These are phyloP conservation scores for Drosophila willistoni DNA, from an alignment of 1,140 invertebrate species.

Conservation along the genomic window DNA sequence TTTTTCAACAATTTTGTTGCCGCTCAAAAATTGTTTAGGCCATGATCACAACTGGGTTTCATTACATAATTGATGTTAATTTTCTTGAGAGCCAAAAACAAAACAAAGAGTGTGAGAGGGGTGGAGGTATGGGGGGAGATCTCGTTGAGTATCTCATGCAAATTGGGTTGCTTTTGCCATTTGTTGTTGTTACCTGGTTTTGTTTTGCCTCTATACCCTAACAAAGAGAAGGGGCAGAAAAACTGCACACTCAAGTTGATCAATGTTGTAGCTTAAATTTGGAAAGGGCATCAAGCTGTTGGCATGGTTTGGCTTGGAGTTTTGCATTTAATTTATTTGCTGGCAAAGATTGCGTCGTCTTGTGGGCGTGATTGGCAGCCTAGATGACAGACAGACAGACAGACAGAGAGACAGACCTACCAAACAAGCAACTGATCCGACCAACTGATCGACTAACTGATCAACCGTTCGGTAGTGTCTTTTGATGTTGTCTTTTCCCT, in stretches of 20 bases:
- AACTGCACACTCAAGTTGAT: too few relatives aligned
- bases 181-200: background rate
- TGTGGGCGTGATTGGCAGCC: constrained; percentile 23
- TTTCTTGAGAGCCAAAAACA: constrained; percentile 14
- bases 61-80: constrained; percentile 64
- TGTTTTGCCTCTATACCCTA: background rate
- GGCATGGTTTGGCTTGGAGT: background rate
- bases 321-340: constrained; percentile 43
- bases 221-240: background rate
- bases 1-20: constrained; percentile 31
- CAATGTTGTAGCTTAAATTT: background rate
- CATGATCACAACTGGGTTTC: constrained; percentile 49
- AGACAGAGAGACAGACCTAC: background rate
- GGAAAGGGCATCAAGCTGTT: background rate
- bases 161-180: constrained; percentile 10
- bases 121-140: background rate
- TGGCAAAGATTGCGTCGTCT: constrained; percentile 18
- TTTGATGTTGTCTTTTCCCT: constrained; percentile 45
- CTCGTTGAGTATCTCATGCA: constrained; percentile 2
- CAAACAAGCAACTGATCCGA: background rate
- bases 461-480: constrained; percentile 43
- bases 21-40: constrained; percentile 41
- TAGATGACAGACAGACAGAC: constrained; percentile 39
- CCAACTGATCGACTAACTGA: constrained; percentile 30
- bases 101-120: background rate